Percentiles rank a stretch among this genome's conserved stretches.
phyloP scores from a whole-genome alignment of 2,113 vertebrate genomes.

The Stigmatopora argus region DNA sequence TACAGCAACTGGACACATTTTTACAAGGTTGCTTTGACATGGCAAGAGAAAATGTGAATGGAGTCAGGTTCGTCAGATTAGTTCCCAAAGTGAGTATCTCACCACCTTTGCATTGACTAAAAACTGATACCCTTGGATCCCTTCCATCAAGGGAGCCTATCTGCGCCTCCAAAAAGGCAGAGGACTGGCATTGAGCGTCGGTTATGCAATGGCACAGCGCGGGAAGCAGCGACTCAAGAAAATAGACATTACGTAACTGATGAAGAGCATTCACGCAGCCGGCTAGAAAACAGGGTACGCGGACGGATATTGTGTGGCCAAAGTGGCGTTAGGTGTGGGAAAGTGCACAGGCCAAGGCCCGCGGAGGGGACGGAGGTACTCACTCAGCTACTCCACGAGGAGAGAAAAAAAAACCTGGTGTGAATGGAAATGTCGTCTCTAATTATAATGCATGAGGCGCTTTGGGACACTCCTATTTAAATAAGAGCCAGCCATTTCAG shows the following conservation, averaged over 20 bases:
- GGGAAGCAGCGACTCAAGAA: constrained; percentile 56
- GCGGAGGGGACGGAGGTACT: constrained; percentile 35
- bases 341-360: constrained; percentile 3
- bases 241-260: constrained; percentile 60
- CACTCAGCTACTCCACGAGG: constrained; percentile 29
- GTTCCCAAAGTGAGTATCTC: not conserved
- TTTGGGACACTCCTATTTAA: constrained; percentile 47
- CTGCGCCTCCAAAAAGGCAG: constrained; percentile 43
- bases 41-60: not conserved
- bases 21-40: not conserved
- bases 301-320: constrained; percentile 42
- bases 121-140: not conserved
- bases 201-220: constrained; percentile 54
- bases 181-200: constrained; percentile 33
- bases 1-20: not conserved
- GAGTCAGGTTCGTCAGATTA: not conserved
- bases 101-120: not conserved
- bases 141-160: constrained; percentile 55
- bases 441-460: constrained; percentile 59
- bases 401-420: constrained; percentile 45
- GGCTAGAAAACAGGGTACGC: constrained; percentile 48
- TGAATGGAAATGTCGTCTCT: constrained; percentile 55
- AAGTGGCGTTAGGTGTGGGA: constrained; percentile 7
- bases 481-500: constrained; percentile 33
- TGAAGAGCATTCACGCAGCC: constrained; percentile 55